These are phyloP conservation scores for Microcebus jonahi DNA, from an alignment of 2,113 vertebrate species.

Conservation along the genomic window DNA sequence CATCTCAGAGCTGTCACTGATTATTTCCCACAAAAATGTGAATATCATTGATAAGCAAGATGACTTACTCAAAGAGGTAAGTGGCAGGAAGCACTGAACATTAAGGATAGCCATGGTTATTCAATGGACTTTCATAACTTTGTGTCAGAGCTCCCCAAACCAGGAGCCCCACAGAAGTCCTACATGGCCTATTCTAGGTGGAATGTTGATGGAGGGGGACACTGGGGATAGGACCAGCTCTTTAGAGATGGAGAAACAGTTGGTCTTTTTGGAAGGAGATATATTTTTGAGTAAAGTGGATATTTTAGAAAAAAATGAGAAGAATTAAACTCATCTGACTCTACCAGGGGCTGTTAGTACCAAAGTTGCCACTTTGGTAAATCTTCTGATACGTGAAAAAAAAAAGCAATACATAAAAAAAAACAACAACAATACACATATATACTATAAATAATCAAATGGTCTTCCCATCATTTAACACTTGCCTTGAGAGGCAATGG, in stretches of 20 bases:
- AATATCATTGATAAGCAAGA: not conserved
- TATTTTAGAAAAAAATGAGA: not conserved
- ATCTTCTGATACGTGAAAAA: not conserved
- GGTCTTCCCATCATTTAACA: not conserved
- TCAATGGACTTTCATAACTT: not conserved
- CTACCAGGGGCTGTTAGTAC: not conserved
- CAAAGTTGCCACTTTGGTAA: not conserved
- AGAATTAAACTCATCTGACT: not conserved
- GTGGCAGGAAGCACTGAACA: not conserved
- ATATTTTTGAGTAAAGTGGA: not conserved
- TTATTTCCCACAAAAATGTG: conserved; percentile 42
- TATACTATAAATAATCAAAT: not conserved
- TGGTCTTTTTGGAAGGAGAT: not conserved
- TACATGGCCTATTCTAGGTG: not conserved
- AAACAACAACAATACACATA: not conserved
- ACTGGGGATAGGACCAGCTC: not conserved
- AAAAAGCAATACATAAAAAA: too few relatives aligned
- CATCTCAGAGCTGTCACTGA: conserved; percentile 2
- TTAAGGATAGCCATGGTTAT: not conserved
- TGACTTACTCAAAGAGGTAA: not conserved
- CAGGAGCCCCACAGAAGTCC: not conserved
- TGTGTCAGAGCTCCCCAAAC: not conserved
- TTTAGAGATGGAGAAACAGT: not conserved
- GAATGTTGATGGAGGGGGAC: not conserved
- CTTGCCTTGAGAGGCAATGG: not conserved